A percentile compares a stretch with the other conserved stretches of the same genome.
Conservation (phyloP, 2,113 vertebrate species). For the Boulengeromyrus knoepffleri region DNA sequence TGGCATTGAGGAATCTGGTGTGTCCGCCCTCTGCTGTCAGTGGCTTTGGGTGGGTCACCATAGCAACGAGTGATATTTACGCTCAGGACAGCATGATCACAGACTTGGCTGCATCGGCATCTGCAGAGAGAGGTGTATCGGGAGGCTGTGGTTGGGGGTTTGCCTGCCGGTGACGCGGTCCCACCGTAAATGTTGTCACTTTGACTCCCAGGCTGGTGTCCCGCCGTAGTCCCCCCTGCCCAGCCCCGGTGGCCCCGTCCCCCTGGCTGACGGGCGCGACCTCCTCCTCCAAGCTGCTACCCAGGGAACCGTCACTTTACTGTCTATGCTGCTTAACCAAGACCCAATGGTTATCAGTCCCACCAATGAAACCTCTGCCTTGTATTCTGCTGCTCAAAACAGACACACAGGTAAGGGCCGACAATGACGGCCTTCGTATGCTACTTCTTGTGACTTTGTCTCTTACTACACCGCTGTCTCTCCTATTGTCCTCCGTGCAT, state of each 20-base stretch:
- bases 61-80: background rate
- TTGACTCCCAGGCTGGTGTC: slow-evolving; percentile 93
- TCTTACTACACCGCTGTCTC: background rate
- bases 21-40: background rate
- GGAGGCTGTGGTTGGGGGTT: background rate
- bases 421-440: background rate
- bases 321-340: slow-evolving; percentile 99
- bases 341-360: slow-evolving; percentile 79
- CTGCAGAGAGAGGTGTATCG: background rate
- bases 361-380: slow-evolving; percentile 84
- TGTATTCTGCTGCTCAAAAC: slow-evolving; percentile 97
- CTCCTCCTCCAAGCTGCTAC: slow-evolving; percentile 99
- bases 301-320: slow-evolving; percentile 99
- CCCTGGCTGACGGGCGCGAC: slow-evolving; percentile 97
- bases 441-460: background rate
- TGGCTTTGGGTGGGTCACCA: background rate
- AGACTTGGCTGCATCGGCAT: background rate
- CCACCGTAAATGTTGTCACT: slow-evolving; percentile 63
- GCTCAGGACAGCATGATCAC: background rate
- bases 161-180: background rate
- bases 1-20: background rate
- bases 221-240: slow-evolving; percentile 89
- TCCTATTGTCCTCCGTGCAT: background rate
- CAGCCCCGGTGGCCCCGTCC: slow-evolving; percentile 90
- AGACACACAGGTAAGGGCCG: slow-evolving; percentile 81